Base-by-base conservation (phyloP, 2,888 invertebrate species). In the Lomographa bimaculata region DNA sequence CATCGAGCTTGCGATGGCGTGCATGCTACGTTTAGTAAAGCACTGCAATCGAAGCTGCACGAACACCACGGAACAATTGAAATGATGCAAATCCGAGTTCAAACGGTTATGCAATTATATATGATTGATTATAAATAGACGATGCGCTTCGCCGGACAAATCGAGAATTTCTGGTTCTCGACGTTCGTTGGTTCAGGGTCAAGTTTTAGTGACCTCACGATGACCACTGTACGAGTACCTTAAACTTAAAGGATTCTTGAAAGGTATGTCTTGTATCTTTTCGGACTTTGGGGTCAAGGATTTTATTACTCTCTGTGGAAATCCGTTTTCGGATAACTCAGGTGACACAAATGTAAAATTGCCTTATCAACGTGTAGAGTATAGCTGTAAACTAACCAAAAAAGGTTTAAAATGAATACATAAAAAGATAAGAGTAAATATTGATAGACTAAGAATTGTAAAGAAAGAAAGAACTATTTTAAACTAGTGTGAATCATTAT, bases 1-100 rank as follows among this genome's bases (percentile, higher is more conserved):
- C 61, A 59, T 52, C 51, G 53, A 67, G 61, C 65, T 60, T 50
- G 25, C 62, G 72, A 60, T 67, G 54, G 54, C 56, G 56, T 53
- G 52, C 54, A 50, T 47, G 53, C 50, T 46, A 57, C 39, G 41
- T 46, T 51, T 40, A 33, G 34, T 43, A 50, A 47, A 37, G 38
- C 44, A 36, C 37, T 36, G 50, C 46, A 47, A 47, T 41, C 29
- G 34, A 55, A 48, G 46, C 45, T 49, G 46, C 48, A 50, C 29
- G 40, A 27, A 47, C 21, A 25, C 16, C 14, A 19, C 12, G 3
- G 6, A 21, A 30, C 7, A 20, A 25, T 35, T 20, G 12, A 23
- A 29, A 41, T 44, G 37, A 51, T 28, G 38, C 43, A 34, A 49
- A 49, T 42, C 27, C 11, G 8, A 26, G 27, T 49, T 34, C 28